Evolutionary conservation across 2,888 invertebrate species (phyloP).

Genomic region (Thysanoteuthis rhombus): DNA sequence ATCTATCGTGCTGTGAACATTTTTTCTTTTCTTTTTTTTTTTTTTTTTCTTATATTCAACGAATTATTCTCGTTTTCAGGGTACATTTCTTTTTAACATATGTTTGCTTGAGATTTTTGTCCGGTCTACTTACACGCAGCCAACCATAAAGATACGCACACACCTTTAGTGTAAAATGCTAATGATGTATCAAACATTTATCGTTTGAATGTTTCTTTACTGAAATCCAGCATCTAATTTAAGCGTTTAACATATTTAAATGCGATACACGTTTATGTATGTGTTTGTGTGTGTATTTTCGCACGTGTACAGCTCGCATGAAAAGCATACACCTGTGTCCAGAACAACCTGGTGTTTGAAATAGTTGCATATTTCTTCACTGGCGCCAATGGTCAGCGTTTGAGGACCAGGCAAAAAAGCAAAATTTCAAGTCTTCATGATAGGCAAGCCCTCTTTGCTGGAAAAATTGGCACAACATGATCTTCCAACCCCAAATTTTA

Average conservation of each 20-base stretch:
- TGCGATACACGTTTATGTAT: not conserved
- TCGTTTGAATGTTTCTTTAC: not conserved
- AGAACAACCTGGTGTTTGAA: too few species aligned
- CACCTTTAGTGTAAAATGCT: not conserved
- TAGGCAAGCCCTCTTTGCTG: too few species aligned
- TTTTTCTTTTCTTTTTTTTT: not conserved
- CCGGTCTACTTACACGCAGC: not conserved
- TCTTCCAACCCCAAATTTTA: too few species aligned
- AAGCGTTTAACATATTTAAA: not conserved
- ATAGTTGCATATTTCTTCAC: too few species aligned
- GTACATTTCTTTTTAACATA: not conserved
- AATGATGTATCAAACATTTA: not conserved
- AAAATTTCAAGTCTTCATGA: too few species aligned
- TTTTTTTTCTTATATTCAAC: not conserved
- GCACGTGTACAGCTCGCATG: not conserved
- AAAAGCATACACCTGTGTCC: too few species aligned
- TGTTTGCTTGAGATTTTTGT: not conserved
- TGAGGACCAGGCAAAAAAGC: too few species aligned
- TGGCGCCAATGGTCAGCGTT: too few species aligned
- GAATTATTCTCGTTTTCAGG: not conserved
- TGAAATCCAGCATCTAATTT: not conserved
- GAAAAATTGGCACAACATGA: too few species aligned
- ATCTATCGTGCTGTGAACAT: not conserved
- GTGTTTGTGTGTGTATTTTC: not conserved
- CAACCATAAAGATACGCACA: not conserved